Base-by-base conservation (phyloP, 2,888 invertebrate genomes). In the Drosophila hamatofila region DNA sequence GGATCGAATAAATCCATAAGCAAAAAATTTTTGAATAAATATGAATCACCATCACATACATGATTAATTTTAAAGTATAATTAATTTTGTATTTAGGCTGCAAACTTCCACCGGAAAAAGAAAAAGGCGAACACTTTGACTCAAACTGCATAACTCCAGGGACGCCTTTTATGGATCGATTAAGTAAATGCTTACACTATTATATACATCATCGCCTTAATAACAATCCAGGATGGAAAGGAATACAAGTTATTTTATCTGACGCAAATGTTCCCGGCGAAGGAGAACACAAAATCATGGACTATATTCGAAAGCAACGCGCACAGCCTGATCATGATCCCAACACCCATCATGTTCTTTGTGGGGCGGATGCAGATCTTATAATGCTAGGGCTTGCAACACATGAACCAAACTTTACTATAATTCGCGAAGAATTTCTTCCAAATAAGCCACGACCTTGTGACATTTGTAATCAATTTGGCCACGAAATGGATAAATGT, bases 271-370 rank as follows among this genome's bases (percentile, higher is more conserved):
- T 98, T 7, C 98, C 98, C 0, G 98, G 98, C 8, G 98, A 98
- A 93, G 98, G 99, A 0, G 99, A 99, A 93, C 99, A 99, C 92
- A 99, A 99, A 94, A 99, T 99, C 83, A 99, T 99, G 99, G 99
- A 99, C 93, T 99, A 96, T 92, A 98, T 99, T 83, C 95, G 99
- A n/a, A 96, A 95, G 87, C 99, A 99, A 93, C 95, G 99, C 93
- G 97, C 97, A 11, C 97, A 98, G 92, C 97, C 98, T 0, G 96
- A 97, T 92, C 98, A 99, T 93, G 98, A 99, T 93, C 98, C 99
- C 0, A 99, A 99, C 93, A 99, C 99, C 0, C 97, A 97, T 81
- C 99, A 99, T 93, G 98, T 98, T 82, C 94, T 99, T 27, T 99
- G 99, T 93, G 99, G 99, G 49, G 99, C 99, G 0, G 99, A 99